Base-by-base conservation (phyloP, 2,888 invertebrate genomes). In the Eristalis tenax region DNA sequence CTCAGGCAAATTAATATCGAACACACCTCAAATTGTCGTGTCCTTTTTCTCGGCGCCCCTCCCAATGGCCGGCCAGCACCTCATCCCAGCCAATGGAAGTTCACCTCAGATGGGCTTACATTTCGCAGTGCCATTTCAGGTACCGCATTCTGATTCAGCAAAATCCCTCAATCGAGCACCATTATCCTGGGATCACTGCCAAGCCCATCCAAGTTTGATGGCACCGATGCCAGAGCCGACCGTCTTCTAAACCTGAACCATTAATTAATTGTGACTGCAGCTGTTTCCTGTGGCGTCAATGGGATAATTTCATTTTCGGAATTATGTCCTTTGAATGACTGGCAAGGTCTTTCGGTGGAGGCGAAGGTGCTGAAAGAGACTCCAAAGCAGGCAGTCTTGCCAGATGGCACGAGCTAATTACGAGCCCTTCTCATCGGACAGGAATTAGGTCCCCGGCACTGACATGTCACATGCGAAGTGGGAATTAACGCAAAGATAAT, bases 241-340 rank as follows among this genome's bases (percentile, higher is more conserved):
- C 11, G 57, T 50, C 63, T 38, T 38, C 23, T 40, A 74, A 75
- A 69, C 64, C 32, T 69, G 28, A 57, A 69, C 64, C 64, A 56
- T 63, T 69, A 40, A 69, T 63, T 74, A 69, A 75, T 69, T 81
- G 69, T 40, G 59, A 61, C 18, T 15, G 23, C 23, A 11, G 43
- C n/a, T 26, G n/a, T 26, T 18, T 64, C 64, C 56, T 70, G 40
- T 50, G 6, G 18, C 18, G 50, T 35, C 23, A 69, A 50, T 22
- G 56, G 22, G 10, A 59, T 59, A 13, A 26, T 4, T 28, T 59
- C 59, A 13, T 59, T 59, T 59, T 3, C 59, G 13, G 26, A 15
- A 59, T 59, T 59, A 26, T 59, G 59, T 59, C 59, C 23, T 59
- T 23, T 59, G 59, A 13, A 15, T 26, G 59, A 28, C 2, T 1